Evolutionary conservation across 2,113 vertebrate species (phyloP), one percentile per base, ranked within the genome.

Genomic region (Macroglossus sobrinus): DNA sequence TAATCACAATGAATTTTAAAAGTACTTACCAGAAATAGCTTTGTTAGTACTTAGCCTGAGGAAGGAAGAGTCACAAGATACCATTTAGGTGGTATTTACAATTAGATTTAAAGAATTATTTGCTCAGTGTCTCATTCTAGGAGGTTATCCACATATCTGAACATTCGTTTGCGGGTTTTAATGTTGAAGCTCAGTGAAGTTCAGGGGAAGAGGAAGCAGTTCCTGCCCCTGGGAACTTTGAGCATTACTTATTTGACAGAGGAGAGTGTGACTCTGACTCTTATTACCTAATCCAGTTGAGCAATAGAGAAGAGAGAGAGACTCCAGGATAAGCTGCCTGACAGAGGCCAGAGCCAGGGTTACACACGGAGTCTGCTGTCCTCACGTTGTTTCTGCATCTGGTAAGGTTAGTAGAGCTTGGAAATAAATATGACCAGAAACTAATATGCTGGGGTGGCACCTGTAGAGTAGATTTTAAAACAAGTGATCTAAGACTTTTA

Each of bases 221-320:
- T 13, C 30, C 76, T 88, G 33, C 53, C 47, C 40, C 26, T 16
- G 28, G 35, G 50, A 47, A 55, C 40, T 28, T 53, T 47, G 61
- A 61, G 59, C 40, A 30, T 50, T 74, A 33, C 40, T 35, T 84
- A 0, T 85, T 38, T 81, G 76, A 24, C 16, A 6, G 69, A 8
- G 5, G 2, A 57, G n/a, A 86, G 26, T n/a, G 90, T 53, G n/a
- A 80, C 59, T 76, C 45, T 72, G 28, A n/a, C 45, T 28, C 59
- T 87, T 63, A 50, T 96, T 97, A 82, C 71, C 10, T 76, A 96
- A 95, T 45, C 14, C 59, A 88, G 28, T 80, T 97, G 94, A 95
- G 91, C 84, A 92, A 94, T 8, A 89, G 68, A 40, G 63, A 30
- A 75, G 47, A 69, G 24, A 16, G 38, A 82, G 30, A 79, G 35